Percentiles rank a stretch among this genome's conserved stretches.
phyloP scores from a whole-genome alignment of 2,888 invertebrate genomes.

The Drosophila niveifrons region DNA sequence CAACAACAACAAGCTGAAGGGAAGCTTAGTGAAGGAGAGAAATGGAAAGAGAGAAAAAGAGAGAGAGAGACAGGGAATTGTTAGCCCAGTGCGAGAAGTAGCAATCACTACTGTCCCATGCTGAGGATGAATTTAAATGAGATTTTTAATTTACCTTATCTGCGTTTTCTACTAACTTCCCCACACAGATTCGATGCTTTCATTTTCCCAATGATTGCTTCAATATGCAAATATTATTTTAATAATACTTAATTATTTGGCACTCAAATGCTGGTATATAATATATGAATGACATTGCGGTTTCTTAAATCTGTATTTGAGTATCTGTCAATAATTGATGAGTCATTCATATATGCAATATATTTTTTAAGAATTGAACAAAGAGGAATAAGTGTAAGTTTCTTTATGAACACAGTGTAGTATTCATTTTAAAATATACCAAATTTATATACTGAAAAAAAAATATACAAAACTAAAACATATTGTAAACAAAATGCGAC shows the following conservation, averaged over 20 bases:
- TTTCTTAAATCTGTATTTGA: too few species aligned
- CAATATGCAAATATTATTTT: conserved; percentile 10
- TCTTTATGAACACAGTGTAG: too few species aligned
- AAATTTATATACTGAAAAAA: too few species aligned
- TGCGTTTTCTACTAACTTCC: conserved; percentile 22
- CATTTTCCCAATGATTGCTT: conserved; percentile 2
- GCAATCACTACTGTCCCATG: conserved; percentile 34
- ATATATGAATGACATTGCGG: too few species aligned
- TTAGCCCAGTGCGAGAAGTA: background rate
- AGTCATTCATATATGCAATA: too few species aligned
- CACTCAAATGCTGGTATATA: background rate
- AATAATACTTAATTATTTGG: background rate
- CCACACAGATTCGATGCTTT: background rate
- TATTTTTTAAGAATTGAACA: too few species aligned
- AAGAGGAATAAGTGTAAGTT: too few species aligned
- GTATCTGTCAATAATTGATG: too few species aligned
- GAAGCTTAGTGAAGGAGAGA: background rate
- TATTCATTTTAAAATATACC: too few species aligned
- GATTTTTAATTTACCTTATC: conserved; percentile 58
- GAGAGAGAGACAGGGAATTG: background rate
- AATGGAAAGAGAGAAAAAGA: background rate
- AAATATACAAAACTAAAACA: too few species aligned
- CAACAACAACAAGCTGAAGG: conserved; percentile 8
- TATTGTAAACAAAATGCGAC: too few species aligned
- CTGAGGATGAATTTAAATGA: conserved; percentile 68